These are phyloP conservation scores for Alligator mississippiensis DNA, from an alignment of 2,113 vertebrate genomes.

Conservation along the genomic window DNA sequence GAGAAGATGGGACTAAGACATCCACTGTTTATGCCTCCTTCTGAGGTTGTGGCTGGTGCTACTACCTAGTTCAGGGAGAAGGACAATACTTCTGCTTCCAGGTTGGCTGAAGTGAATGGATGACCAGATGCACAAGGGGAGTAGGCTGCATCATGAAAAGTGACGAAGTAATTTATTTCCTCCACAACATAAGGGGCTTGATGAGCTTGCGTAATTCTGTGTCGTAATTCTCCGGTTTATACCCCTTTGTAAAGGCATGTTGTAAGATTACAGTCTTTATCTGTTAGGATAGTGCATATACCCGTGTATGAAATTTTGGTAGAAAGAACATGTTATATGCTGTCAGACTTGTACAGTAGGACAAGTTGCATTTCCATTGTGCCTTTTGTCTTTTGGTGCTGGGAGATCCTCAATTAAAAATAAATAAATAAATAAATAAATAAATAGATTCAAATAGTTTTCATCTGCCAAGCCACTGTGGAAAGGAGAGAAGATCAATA, in stretches of 20 bases:
- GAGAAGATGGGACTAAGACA: not conserved
- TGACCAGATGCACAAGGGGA: not conserved
- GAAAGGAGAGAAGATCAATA: not conserved
- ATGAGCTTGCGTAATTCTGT: too few species aligned
- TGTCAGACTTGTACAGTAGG: accelerated
- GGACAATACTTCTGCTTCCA: not conserved
- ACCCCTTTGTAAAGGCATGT: not conserved
- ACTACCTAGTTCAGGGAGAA: too few species aligned
- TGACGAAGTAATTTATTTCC: not conserved
- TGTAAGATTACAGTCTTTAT: not conserved
- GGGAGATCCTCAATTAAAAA: not conserved
- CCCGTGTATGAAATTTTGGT: not conserved
- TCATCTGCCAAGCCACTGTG: not conserved
- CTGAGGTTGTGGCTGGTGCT: not conserved
- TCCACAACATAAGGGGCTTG: not conserved
- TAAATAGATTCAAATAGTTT: too few species aligned
- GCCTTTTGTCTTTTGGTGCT: not conserved
- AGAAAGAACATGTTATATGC: not conserved
- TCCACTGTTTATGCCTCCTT: not conserved
- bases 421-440: too few species aligned
- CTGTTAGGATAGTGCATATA: not conserved
- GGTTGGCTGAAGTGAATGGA: not conserved
- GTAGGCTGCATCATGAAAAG: not conserved
- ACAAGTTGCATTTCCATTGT: not conserved
- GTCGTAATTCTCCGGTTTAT: not conserved